phyloP scores from a whole-genome alignment of 2,797 vertebrate genomes.

The Tolypeutes matacus region DNA sequence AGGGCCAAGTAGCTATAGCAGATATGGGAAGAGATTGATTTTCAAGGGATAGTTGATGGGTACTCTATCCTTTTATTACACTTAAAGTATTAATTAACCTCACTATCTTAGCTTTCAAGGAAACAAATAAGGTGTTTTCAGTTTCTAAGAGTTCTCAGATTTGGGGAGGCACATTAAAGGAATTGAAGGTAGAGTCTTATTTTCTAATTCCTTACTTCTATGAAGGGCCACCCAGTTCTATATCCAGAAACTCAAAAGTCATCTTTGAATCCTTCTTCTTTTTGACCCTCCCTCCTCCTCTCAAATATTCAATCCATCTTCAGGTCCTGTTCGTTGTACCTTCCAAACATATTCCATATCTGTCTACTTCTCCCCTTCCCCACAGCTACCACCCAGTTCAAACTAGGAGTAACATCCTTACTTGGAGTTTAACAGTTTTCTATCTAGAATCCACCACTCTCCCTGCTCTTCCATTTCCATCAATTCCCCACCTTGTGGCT shows the following conservation, averaged over 20 bases:
- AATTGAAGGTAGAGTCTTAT: background rate
- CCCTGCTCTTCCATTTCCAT: background rate
- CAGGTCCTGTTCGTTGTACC: background rate
- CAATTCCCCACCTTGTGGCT: background rate
- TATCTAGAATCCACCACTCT: no score
- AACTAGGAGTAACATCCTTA: background rate
- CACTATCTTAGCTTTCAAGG: background rate
- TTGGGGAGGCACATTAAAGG: background rate
- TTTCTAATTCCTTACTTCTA: background rate
- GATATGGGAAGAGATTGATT: background rate
- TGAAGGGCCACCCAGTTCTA: background rate
- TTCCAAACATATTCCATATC: background rate
- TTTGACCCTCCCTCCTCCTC: background rate
- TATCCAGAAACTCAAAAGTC: background rate
- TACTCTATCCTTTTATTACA: background rate
- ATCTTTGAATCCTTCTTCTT: background rate
- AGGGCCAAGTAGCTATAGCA: background rate
- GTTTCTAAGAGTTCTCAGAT: background rate
- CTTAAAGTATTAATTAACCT: background rate
- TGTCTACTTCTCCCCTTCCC: background rate
- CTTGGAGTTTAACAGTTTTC: background rate
- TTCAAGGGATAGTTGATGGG: background rate
- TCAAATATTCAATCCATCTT: background rate
- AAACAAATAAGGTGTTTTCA: background rate
- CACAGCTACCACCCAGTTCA: background rate